Percentiles rank a stretch among this genome's conserved stretches.
These are phyloP conservation scores for Sander lucioperca DNA, from an alignment of 2,113 vertebrate species.

Conservation along the genomic window DNA sequence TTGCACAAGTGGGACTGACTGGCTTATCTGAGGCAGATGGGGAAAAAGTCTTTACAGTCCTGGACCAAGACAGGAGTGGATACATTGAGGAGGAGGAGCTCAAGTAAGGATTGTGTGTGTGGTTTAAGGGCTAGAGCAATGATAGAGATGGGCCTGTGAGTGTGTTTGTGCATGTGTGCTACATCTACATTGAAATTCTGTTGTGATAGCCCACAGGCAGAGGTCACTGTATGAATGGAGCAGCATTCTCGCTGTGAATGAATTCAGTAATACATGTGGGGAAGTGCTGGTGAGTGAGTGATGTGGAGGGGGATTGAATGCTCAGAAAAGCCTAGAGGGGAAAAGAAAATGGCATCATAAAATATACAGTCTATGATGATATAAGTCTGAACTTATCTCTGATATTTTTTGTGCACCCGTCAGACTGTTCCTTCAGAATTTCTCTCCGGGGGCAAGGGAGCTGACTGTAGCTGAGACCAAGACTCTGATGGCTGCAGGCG, in stretches of 20 bases:
- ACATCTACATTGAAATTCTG: neutral
- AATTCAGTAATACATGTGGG: conserved; percentile 6
- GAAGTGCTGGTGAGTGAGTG: conserved; percentile 3
- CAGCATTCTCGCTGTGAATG: conserved; percentile 21
- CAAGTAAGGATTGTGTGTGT: conserved; percentile 75
- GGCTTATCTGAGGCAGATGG: conserved; percentile 67
- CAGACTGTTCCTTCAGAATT: conserved; percentile 87
- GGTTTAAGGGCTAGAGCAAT: conserved; percentile 1
- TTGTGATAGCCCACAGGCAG: conserved; percentile 23
- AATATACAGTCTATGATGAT: conserved; percentile 10
- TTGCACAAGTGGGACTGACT: conserved; percentile 80
- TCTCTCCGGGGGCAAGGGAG: conserved; percentile 76
- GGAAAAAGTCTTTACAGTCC: conserved; percentile 77
- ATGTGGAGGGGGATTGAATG: neutral
- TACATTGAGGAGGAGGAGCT: conserved; percentile 86
- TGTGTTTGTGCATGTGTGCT: conserved; percentile 28
- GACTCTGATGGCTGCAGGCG: conserved; percentile 80
- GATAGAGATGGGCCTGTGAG: neutral
- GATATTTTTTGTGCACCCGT: conserved; percentile 5
- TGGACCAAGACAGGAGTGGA: conserved; percentile 85
- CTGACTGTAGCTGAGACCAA: conserved; percentile 84
- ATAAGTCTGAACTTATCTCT: conserved; percentile 2
- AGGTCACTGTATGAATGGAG: conserved; percentile 53
- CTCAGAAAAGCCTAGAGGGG: conserved; percentile 9
- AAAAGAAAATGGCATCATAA: conserved; percentile 12